Base-by-base conservation (phyloP, 1,140 invertebrate genomes). In the Brachionus manjavacas region DNA sequence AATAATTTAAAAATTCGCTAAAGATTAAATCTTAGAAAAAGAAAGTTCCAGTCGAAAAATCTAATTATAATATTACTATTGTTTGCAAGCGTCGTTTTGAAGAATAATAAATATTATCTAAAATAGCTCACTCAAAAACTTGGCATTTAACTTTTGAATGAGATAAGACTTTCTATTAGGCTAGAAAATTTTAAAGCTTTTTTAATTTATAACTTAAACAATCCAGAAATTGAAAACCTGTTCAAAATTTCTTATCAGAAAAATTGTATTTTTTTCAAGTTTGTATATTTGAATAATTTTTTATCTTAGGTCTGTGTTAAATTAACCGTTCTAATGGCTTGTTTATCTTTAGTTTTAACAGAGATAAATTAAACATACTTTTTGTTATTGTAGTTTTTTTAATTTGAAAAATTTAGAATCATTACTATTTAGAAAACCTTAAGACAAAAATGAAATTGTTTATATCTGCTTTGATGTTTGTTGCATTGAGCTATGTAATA, bases 171-270 rank as follows among this genome's bases (percentile, higher is more conserved):
- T 12, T 31, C 39, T n/a, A 68, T 11, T 12, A 68, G n/a, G 25
- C 25, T 72, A 31, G 25, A 16, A 31, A 66, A 8, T 28, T 28
- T 39, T 35, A 70, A 70, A 31, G 31, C 25, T 35, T 41, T 39
- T 41, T 39, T 41, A 41, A 39, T 41, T 39, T 20, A 16, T 16
- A 23, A 72, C 31, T 41, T 41, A 72, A 41, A 72, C 16, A 68
- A 68, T 68, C n/a, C 25, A 68, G 68, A 72, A 72, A 72, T 72
- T 72, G 2, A 72, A 72, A 72, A 72, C 68, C 35, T 72, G 68
- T 72, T 72, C 31, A 41, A 68, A 39, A 68, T 72, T 41, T 72
- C 68, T 72, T 72, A 72, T 72, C 68, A 35, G 1, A 31, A 68
- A 31, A 39, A 31, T 68, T 68, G 66, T 68, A 68, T 31, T 68